Conservation (phyloP, 2,113 vertebrate species). For the Xiphophorus maculatus region DNA sequence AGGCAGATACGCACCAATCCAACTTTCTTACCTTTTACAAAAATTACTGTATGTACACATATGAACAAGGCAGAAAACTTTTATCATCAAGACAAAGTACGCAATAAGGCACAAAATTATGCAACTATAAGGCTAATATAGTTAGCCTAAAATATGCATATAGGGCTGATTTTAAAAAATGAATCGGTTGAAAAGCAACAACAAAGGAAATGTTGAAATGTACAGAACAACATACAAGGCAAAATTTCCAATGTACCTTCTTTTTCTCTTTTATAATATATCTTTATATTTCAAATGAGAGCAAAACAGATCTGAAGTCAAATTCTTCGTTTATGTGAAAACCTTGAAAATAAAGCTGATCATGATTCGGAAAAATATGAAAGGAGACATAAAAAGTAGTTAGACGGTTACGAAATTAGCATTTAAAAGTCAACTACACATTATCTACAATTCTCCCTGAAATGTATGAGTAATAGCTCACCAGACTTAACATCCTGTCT, state of each 20-base stretch:
- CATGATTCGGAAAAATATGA: too few species aligned
- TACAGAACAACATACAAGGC: constrained; percentile 58
- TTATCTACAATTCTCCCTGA: constrained; percentile 22
- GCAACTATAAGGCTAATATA: too few species aligned
- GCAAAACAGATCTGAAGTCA: too few species aligned
- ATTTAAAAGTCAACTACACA: constrained; percentile 18
- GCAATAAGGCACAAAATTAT: too few species aligned
- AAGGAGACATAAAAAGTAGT: constrained; percentile 6
- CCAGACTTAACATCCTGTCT: constrained; percentile 21
- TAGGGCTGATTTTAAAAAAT: constrained; percentile 60
- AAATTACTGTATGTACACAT: too few species aligned
- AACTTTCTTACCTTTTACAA: too few species aligned
- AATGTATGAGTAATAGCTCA: constrained; percentile 20
- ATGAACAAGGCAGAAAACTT: too few species aligned
- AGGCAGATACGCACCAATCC: too few species aligned
- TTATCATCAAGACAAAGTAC: too few species aligned
- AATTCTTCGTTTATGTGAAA: too few species aligned
- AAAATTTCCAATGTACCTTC: constrained; percentile 64
- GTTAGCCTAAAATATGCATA: constrained; percentile 67
- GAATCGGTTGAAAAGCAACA: constrained; percentile 52
- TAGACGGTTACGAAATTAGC: constrained; percentile 11
- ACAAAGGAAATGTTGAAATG: constrained; percentile 66
- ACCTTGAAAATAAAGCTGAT: too few species aligned
- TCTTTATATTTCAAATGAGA: too few species aligned
- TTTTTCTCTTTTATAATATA: background rate